These are phyloP conservation scores for Enteromius mattozi DNA, from an alignment of 2,797 vertebrate species.

Conservation along the genomic window DNA sequence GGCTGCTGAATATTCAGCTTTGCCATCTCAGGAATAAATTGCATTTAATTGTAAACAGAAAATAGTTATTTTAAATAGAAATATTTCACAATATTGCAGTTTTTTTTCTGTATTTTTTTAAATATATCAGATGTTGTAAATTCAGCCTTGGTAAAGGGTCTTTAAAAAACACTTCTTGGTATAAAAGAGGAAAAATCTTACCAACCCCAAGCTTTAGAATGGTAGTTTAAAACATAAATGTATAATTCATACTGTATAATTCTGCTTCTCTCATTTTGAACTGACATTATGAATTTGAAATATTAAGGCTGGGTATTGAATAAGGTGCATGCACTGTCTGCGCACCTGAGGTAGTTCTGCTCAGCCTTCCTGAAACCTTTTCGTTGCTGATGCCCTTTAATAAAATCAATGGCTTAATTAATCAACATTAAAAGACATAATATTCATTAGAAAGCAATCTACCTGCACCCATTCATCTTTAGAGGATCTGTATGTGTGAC, in stretches of 20 bases:
- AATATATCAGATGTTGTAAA: not conserved
- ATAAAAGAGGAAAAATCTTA: not conserved
- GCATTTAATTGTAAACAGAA: not conserved
- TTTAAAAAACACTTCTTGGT: not conserved
- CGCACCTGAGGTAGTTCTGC: not conserved
- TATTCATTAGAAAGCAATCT: not conserved
- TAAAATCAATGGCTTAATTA: not conserved
- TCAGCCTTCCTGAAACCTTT: not conserved
- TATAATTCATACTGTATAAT: conserved; percentile 3
- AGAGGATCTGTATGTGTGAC: conserved; percentile 7
- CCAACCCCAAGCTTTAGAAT: not conserved
- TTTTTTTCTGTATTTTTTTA: not conserved
- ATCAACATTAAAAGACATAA: conserved; percentile 14
- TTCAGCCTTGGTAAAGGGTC: not conserved
- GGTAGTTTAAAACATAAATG: not conserved
- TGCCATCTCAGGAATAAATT: not conserved
- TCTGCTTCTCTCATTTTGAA: not conserved
- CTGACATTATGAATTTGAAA: not conserved
- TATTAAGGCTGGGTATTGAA: not conserved
- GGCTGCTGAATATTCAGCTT: not conserved
- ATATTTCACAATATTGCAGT: not conserved
- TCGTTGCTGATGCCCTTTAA: not conserved
- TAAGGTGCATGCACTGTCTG: conserved; percentile 5
- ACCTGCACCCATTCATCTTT: conserved; percentile 9
- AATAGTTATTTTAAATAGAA: not conserved